Base-by-base conservation (phyloP, 2,797 vertebrate species). In the Sitta carolinensis region DNA sequence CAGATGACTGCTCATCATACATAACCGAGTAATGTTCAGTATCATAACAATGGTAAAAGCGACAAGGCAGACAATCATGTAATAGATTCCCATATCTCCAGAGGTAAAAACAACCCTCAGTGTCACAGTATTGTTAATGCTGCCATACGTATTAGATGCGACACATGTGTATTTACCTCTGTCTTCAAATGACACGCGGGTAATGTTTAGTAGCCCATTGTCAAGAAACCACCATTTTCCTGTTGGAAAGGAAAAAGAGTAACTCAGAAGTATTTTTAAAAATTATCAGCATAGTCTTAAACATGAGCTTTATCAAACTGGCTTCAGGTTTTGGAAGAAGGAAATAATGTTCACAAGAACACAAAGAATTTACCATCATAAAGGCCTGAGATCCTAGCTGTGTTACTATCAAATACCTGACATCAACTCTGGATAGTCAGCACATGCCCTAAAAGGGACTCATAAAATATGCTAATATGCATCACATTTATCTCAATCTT, bases 1-100 rank as follows among this genome's bases (percentile, higher is more conserved):
- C 89, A 99, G 97, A 97, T 99, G 99, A 97, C 99, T 99, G 98
- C 99, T 99, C 99, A 99, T 99, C 99, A 99, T 99, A 97, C 99
- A 99, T 55, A 99, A 98, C 43, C 99, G 98, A 3, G 99, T 99
- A 76, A 99, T 96, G 74, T 99, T 99, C 84, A 99, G 97, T 63
- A 98, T 98, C 99, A 99, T 99, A 97, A 99, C 99, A 89, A 99
- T 98, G 84, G 99, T 98, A 98, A 99, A 99, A 74, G 99, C 99
- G 69, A 99, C 99, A 81, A 99, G 98, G 95, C 99, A 99, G 89
- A 99, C 99, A 29, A 99, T 98, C 99, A 99, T 99, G 97, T 99
- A 99, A 97, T 99, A 99, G 87, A 99, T 98, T 5, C 99, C 99
- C 99, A 99, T 99, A 98, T 99, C 99, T 27, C 99, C 99, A 0